Conservation (phyloP, 2,113 vertebrate genomes). For the Opisthocomus hoazin region DNA sequence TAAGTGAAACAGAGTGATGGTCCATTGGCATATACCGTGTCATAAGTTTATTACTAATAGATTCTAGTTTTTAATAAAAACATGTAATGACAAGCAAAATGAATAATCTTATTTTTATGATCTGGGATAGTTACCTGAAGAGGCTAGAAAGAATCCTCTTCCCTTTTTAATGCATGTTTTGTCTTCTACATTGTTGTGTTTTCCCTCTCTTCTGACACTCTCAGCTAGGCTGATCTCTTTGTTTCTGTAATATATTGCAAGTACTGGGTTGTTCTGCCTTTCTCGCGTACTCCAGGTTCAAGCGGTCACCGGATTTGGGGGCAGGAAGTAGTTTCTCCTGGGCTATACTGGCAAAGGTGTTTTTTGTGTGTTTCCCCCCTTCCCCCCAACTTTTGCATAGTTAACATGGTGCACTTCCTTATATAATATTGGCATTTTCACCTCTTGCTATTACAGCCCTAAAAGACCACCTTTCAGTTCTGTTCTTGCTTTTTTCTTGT, state of each 20-base stretch:
- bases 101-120: neutral
- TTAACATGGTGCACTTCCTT: neutral
- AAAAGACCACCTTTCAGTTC: neutral
- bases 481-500: neutral
- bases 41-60: neutral
- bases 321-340: neutral
- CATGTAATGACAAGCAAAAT: neutral
- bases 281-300: neutral
- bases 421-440: neutral
- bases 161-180: neutral
- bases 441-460: neutral
- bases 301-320: neutral
- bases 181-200: neutral
- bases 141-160: neutral
- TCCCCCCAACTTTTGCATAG: neutral
- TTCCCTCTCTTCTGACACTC: neutral
- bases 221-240: neutral
- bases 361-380: too few species aligned
- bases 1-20: neutral
- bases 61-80: neutral
- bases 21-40: neutral
- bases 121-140: neutral
- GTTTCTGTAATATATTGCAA: neutral
- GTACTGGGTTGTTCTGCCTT: neutral
- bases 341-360: neutral